Conservation (phyloP, 2,797 vertebrate species). For the Pitangus sulphuratus region DNA sequence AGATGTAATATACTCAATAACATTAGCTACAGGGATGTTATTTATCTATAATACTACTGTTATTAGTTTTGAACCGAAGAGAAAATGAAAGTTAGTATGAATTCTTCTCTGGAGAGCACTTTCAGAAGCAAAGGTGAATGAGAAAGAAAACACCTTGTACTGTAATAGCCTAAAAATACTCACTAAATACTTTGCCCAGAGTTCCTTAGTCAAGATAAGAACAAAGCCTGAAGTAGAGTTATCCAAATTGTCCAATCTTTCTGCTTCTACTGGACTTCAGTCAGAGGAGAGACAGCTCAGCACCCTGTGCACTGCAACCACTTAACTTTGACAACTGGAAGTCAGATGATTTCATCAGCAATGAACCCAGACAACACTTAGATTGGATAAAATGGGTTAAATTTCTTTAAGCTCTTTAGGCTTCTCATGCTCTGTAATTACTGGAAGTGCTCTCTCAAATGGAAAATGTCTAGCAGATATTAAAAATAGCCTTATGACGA, state of each 20-base stretch:
- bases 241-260: not conserved
- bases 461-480: not conserved
- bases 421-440: not conserved
- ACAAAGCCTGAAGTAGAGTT: not conserved
- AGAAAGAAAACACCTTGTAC: not conserved
- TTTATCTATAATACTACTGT: not conserved
- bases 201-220: not conserved
- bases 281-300: not conserved
- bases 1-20: not conserved
- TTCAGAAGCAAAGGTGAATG: not conserved
- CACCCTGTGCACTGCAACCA: not conserved
- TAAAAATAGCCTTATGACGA: conserved; percentile 12
- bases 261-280: not conserved
- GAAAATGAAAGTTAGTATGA: not conserved
- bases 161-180: not conserved
- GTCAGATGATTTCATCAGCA: not conserved
- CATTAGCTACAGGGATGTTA: not conserved
- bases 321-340: not conserved
- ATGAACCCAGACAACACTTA: not conserved
- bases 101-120: not conserved
- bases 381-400: not conserved
- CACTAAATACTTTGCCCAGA: not conserved
- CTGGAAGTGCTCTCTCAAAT: not conserved
- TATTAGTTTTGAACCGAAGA: not conserved
- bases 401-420: not conserved